A percentile compares a stretch with the other conserved stretches of the same genome.
Conservation (phyloP, 2,888 invertebrate species). For the Drosophila borealis region DNA sequence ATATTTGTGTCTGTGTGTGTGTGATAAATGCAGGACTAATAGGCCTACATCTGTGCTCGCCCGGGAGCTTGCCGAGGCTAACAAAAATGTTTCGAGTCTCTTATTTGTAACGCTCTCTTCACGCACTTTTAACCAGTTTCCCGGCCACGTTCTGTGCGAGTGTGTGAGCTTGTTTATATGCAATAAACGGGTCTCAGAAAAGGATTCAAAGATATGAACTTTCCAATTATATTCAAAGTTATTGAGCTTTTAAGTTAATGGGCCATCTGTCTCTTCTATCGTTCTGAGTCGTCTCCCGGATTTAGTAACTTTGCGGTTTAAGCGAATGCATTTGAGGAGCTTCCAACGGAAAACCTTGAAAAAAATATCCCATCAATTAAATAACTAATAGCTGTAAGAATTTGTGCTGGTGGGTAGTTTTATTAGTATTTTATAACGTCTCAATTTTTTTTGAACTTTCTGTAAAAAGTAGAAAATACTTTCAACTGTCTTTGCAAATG, state of each 20-base stretch:
- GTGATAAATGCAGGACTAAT: constrained; percentile 27
- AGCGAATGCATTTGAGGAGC: background rate
- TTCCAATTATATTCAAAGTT: constrained; percentile 30
- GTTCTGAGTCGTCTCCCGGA: no score
- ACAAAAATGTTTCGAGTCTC: constrained; percentile 22
- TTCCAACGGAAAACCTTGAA: background rate
- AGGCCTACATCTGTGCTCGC: constrained; percentile 21
- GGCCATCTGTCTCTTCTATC: constrained; percentile 11
- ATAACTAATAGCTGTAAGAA: no score
- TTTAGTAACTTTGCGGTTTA: no score
- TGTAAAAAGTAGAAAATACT: no score
- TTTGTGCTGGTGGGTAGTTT: no score
- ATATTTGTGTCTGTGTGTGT: constrained; percentile 14
- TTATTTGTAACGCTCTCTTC: constrained; percentile 53
- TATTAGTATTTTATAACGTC: no score
- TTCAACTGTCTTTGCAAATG: no score
- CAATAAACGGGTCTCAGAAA: constrained; percentile 1
- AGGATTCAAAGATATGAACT: constrained; percentile 6
- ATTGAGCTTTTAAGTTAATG: constrained; percentile 33
- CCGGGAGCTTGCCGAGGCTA: constrained; percentile 17
- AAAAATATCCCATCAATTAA: no score
- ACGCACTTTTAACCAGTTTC: constrained; percentile 48
- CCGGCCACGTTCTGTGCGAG: constrained; percentile 17
- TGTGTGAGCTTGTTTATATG: background rate
- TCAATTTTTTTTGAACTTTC: no score